phyloP scores from a whole-genome alignment of 2,888 invertebrate genomes.

The Drosophila longiperda region DNA sequence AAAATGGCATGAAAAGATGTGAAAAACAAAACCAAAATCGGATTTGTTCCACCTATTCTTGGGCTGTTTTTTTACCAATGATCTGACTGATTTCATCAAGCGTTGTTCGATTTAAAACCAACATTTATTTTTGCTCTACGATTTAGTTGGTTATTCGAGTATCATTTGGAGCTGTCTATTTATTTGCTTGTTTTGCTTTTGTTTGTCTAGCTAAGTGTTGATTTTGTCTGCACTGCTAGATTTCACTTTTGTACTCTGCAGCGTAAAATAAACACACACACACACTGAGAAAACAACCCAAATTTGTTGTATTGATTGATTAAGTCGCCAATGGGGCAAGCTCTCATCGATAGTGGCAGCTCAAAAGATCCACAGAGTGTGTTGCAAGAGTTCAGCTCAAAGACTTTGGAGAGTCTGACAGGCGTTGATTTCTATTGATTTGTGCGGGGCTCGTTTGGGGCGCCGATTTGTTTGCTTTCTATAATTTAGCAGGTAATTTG shows the following conservation, averaged over 20 bases:
- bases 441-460: constrained; percentile 50
- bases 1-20: background rate
- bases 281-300: constrained; percentile 71
- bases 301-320: constrained; percentile 77
- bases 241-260: constrained; percentile 54
- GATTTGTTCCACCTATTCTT: background rate
- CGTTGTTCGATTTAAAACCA: background rate
- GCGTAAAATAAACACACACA: constrained; percentile 55
- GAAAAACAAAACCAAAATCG: background rate
- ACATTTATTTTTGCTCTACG: constrained; percentile 1
- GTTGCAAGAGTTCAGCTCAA: constrained; percentile 11
- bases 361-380: constrained; percentile 5
- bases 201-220: constrained; percentile 75
- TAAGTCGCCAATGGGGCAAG: constrained; percentile 73
- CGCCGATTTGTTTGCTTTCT: constrained; percentile 75
- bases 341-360: constrained; percentile 50
- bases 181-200: constrained; percentile 39
- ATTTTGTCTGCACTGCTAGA: constrained; percentile 51
- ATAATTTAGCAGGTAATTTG: constrained; percentile 80
- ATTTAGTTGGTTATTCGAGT: background rate
- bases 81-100: background rate
- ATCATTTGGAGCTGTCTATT: constrained; percentile 15
- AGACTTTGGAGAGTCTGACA: constrained; percentile 48
- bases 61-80: background rate
- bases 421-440: constrained; percentile 81